Evolutionary conservation across 2,797 vertebrate species (phyloP), one percentile per base, ranked within the genome.

Genomic region (Schizopygopsis pylzovi): DNA sequence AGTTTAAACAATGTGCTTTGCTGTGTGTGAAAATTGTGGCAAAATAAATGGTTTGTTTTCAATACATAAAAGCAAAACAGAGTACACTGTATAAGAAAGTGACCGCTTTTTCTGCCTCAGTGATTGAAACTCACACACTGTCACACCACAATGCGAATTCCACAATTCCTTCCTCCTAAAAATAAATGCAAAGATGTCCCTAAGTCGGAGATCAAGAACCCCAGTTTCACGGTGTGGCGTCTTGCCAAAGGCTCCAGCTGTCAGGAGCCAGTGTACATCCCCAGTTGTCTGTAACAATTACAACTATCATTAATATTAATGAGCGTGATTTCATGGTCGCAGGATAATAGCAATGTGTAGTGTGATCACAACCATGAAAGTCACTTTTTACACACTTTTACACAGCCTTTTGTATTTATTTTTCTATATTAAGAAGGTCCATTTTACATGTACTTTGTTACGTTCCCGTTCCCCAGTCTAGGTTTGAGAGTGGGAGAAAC

Each of bases 221-320:
- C 16, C 15, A 2, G 72, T 72, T 18, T 45, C 54, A 85, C 56
- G 28, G 9, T 84, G 83, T 70, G 47, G 52, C 56, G 20, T 67
- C 37, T 71, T 83, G 81, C 77, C 54, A n/a, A 72, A 85, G 72
- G 79, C 86, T 90, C 89, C 90, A 93, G 90, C 92, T 94, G 91
- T 90, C 90, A 87, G 72, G 84, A 81, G 85, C 85, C 63, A 84
- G 20, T 89, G 82, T 85, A 83, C 88, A 90, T 85, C 89, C 83
- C 83, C 89, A 85, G 91, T 93, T 88, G 93, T 77, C 88, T 88
- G 68, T 89, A 81, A 87, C 92, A 93, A 95, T 94, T 93, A 92
- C 82, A 84, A 68, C 90, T 89, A 87, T 89, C 85, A 90, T 94
- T 94, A 93, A 93, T 94, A 94, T 94, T 92, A 93, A 94, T 85